Evolutionary conservation across 2,888 invertebrate species (phyloP), one percentile per base, ranked within the genome.

Genomic region (Lepidonotus clava): DNA sequence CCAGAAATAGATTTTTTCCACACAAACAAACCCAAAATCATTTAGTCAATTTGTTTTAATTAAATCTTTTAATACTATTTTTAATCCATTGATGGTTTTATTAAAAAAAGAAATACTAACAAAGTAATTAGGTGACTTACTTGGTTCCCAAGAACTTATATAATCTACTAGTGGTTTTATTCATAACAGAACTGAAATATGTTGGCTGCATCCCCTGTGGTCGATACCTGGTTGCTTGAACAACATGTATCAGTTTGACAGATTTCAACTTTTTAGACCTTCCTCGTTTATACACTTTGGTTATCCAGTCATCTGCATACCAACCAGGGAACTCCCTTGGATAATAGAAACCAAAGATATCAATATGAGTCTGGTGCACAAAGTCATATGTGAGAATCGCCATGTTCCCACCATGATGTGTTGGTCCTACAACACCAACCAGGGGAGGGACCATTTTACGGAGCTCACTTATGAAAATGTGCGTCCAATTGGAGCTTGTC

Each of bases 401-500:
- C 6, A 8, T 14, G n/a, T 87, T 87, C 1, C 85, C 85, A 8
- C 85, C 77, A 21, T 5, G 18, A 36, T 87, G 77, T 1, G 5
- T 38, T 8, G 87, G 87, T 21, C 85, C 85, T 11, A 76, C 85
- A 1, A 87, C 76, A 28, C 87, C 87, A 8, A 87, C 84, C 8
- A 85, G 67, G 14, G 56, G 53, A 1, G 85, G 85, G 28, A 53
- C 36, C 56, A 77, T 61, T 2, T 85, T n/a, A 2, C 5, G 1
- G n/a, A 87, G 56, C 18, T 34, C 51, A 2, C 28, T 8, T 32
- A 89, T 83, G 84, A 87, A 89, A 0, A 46, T 40, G 6, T 83
- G 66, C 11, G 87, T 87, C 89, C 89, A 89, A 83, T 85, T 76
- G 0, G 41, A 6, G 14, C 67, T 85, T 6, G 36, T 24, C 21